These are phyloP conservation scores for Tarsius wallacei DNA, from an alignment of 2,797 vertebrate genomes.

Conservation along the genomic window DNA sequence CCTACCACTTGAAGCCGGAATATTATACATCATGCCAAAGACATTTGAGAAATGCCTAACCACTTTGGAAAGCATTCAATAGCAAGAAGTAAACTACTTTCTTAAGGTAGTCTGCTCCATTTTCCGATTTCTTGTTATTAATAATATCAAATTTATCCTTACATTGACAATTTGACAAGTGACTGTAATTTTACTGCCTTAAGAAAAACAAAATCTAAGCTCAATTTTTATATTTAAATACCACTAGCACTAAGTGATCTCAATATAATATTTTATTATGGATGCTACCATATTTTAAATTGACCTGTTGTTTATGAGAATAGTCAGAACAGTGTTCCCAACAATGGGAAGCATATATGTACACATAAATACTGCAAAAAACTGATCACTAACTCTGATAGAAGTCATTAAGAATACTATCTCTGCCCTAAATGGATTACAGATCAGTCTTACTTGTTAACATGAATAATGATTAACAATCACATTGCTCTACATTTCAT, in stretches of 20 bases:
- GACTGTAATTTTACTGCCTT: not conserved
- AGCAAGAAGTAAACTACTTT: not conserved
- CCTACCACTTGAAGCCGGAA: not conserved
- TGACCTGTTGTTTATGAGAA: not conserved
- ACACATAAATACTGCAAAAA: not conserved
- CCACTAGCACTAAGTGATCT: not conserved
- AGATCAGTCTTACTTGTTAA: not conserved
- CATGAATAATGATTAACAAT: not conserved
- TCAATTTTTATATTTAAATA: constrained; percentile 27
- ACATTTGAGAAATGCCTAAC: not conserved
- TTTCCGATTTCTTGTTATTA: not conserved
- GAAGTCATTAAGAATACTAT: not conserved
- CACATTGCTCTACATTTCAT: not conserved
- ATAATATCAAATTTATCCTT: not conserved
- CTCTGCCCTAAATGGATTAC: not conserved
- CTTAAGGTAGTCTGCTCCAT: not conserved
- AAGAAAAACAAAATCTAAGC: not conserved
- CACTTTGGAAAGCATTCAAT: not conserved
- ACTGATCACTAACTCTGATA: not conserved
- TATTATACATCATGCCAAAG: not conserved
- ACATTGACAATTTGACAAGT: not conserved
- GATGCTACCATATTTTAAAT: not conserved
- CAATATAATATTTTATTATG: not conserved
- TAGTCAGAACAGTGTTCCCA: not conserved
- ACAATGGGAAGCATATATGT: not conserved